These are phyloP conservation scores for Myotis vivesi DNA, from an alignment of 2,797 vertebrate species.

Conservation along the genomic window DNA sequence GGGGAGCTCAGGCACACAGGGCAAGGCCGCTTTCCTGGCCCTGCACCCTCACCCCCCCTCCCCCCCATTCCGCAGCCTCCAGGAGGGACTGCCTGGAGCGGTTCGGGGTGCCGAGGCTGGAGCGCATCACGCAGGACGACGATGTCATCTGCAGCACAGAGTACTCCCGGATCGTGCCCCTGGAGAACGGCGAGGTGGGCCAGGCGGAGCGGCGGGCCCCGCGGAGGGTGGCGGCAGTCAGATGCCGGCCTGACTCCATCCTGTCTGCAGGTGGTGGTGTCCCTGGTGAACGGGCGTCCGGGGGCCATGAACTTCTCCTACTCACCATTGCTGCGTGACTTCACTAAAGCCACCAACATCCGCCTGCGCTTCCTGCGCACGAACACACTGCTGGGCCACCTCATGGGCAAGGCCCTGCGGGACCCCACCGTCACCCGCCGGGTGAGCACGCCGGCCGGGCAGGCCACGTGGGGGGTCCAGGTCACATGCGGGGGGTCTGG, in stretches of 20 bases:
- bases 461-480: fast-evolving
- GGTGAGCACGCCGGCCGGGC: conserved; percentile 82
- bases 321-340: conserved; percentile 93
- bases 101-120: conserved; percentile 90
- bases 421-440: conserved; percentile 97
- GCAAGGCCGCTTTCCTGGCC: no score
- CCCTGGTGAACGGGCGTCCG: conserved; percentile 95
- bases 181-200: conserved; percentile 96
- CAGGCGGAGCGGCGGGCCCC: fast-evolving
- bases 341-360: conserved; percentile 98
- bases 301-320: conserved; percentile 98
- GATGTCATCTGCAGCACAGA: conserved; percentile 93
- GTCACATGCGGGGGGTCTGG: no score
- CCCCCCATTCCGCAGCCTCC: conserved; percentile 84
- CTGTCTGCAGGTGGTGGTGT: conserved; percentile 91
- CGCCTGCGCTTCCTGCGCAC: conserved; percentile 94
- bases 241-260: background rate
- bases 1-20: fast-evolving
- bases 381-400: conserved; percentile 96
- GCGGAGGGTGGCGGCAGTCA: fast-evolving
- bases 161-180: conserved; percentile 94
- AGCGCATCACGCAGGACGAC: conserved; percentile 90
- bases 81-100: conserved; percentile 96
- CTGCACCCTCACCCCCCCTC: fast-evolving
- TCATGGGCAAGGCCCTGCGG: conserved; percentile 96